Evolutionary conservation across 2,888 invertebrate species (phyloP), one percentile per base, ranked within the genome.

Genomic region (Elysia crispata): DNA sequence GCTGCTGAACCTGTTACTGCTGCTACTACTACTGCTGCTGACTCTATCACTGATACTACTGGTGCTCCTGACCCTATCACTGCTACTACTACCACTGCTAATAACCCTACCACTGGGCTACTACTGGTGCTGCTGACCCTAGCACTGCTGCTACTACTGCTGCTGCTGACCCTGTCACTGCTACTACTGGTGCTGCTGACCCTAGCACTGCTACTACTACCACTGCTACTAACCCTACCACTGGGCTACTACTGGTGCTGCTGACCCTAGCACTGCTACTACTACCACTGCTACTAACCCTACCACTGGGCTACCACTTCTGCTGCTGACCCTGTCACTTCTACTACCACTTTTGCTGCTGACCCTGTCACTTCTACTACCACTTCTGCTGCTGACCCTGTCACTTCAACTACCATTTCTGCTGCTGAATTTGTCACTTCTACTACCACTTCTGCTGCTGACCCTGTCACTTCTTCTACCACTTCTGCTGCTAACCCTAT

Each of bases 11-110:
- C 69, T 69, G 3, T 20, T 69, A 30, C 69, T 69, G 20, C 28
- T 69, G n/a, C n/a, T n/a, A n/a, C n/a, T n/a, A n/a, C n/a, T n/a
- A n/a, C n/a, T n/a, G n/a, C n/a, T n/a, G n/a, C n/a, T n/a, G n/a
- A n/a, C n/a, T n/a, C n/a, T n/a, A n/a, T 8, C 69, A 30, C 11
- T 6, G 25, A 13, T 20, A 30, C 69, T 69, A 30, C 69, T 69
- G n/a, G 30, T 69, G n/a, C 69, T 70, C 1, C 70, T 70, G 1
- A 31, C 41, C 1, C 70, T 70, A 20, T 49, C 41, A 41, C 70
- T 70, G 25, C 70, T 70, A 20, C 70, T 70, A 41, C 70, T 70
- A 41, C 70, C 41, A 41, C 70, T 70, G 23, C 49, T 70, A 31
- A 25, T 70, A 15, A 25, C 41, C 1, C 49, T 70, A 31, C 49